Base-by-base conservation (phyloP, 1,140 invertebrate species). In the Schlechtendalia chinensis region DNA sequence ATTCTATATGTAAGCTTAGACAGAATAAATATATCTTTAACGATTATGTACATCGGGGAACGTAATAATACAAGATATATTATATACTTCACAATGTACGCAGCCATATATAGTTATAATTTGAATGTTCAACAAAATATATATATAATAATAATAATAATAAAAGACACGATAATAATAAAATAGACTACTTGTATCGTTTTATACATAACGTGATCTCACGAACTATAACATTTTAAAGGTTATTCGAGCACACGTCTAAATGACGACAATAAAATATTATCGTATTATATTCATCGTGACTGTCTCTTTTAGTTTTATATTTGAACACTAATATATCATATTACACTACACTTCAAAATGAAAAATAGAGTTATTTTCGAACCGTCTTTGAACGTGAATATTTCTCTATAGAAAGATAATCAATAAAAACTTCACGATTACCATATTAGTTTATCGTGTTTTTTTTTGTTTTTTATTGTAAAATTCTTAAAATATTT, bases 221-320 rank as follows among this genome's bases (percentile, higher is more conserved):
- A 71, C 47, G 24, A 29, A 71, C 24, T 71, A 47, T 71, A 69
- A 47, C 10, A 54, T 53, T 54, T 72, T 54, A 72, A 72, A 72
- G 50, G 17, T 54, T 72, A 32, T 32, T 32, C 19, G 24, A 54
- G 24, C 27, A 32, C 27, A 32, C 14, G 24, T 72, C 0, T 29
- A 54, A 71, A 71, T 53, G 17, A 54, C n/a, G 50, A 29, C 24
- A 24, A 29, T 24, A 17, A 8, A 27, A 53, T 53, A 19, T 53
- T 71, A 71, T 71, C 19, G 17, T 53, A 71, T 19, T 32, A 29
- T 53, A 29, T 53, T 71, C 47, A 54, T 54, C 50, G 27, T 72
- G 69, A 29, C 24, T 19, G 22, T 72, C 24, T 72, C 17, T 53
- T 72, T 72, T 72, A 54, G 47, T 72, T 72, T 72, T 29, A 27